Base-by-base conservation (phyloP, 2,113 vertebrate species). In the Pandion haliaetus region DNA sequence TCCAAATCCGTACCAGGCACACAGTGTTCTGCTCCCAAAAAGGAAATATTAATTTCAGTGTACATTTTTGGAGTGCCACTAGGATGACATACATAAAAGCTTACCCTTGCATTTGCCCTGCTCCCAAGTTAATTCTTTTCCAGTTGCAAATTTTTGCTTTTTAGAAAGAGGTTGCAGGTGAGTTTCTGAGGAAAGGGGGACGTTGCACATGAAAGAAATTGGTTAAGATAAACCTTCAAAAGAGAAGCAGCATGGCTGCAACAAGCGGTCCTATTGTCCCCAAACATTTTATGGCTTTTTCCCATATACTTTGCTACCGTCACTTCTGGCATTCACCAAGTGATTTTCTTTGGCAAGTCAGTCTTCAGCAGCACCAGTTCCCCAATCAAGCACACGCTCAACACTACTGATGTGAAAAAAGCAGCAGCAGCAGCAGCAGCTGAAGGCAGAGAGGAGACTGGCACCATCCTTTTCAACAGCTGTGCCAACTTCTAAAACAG, bases 41-140 rank as follows among this genome's bases (percentile, higher is more conserved):
- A 95, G 95, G 97, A 97, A 95, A 88, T 91, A 93, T 52, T 91
- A 91, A 94, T 95, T 95, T 88, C 80, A 84, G 77, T 2, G 9
- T 31, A 52, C 90, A 95, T 97, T 96, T 95, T 92, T 97, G 65
- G 94, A 93, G 69, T 90, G 69, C 95, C 88, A 67, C 86, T 86
- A 21, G n/a, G n/a, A 59, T 96, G 95, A 95, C 73, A 88, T 55
- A 79, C 44, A 82, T 71, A 84, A 91, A 94, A 50, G 19, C 61
- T 94, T 88, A 70, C 55, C 23, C 76, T 90, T 88, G 66, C 47
- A 26, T 66, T 80, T 90, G 40, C n/a, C 38, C 47, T 65, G 62
- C 47, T 88, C 55, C n/a, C 76, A 71, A 73, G 67, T 26, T 70
- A 77, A 55, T 92, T 77, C 26, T 83, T 86, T 80, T 34, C 59